phyloP scores from a whole-genome alignment of 2,113 vertebrate species.

The Albula goreensis region DNA sequence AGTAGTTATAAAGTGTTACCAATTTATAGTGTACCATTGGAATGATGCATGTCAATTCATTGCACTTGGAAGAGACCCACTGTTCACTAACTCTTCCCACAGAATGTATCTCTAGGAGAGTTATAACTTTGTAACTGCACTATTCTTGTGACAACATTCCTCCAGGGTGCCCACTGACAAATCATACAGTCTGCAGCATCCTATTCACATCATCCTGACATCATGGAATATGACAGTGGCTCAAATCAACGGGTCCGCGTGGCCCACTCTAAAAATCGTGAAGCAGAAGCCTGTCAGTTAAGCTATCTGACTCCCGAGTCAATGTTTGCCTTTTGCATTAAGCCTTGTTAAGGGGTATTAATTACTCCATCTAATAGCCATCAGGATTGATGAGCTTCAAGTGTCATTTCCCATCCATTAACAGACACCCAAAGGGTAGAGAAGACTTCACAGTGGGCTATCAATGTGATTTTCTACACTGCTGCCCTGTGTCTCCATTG shows the following conservation, averaged over 20 bases:
- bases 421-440: slow-evolving; percentile 24
- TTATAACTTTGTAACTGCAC: not conserved
- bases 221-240: not conserved
- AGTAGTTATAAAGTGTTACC: no score
- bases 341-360: slow-evolving; percentile 13
- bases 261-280: not conserved
- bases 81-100: no score
- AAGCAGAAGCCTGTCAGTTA: not conserved
- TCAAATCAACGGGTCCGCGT: not conserved
- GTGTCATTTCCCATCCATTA: not conserved
- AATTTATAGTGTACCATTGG: no score
- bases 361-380: not conserved
- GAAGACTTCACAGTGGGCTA: slow-evolving; percentile 35
- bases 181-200: not conserved
- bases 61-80: no score
- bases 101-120: no score
- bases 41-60: no score
- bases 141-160: not conserved
- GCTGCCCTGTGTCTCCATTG: not conserved
- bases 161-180: not conserved
- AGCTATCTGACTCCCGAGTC: not conserved
- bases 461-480: slow-evolving; percentile 33
- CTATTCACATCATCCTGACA: not conserved
- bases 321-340: not conserved
- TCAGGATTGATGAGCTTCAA: slow-evolving; percentile 18